Evolutionary conservation across 2,888 invertebrate genomes (phyloP).

Genomic region (Stomorhina lunata): DNA sequence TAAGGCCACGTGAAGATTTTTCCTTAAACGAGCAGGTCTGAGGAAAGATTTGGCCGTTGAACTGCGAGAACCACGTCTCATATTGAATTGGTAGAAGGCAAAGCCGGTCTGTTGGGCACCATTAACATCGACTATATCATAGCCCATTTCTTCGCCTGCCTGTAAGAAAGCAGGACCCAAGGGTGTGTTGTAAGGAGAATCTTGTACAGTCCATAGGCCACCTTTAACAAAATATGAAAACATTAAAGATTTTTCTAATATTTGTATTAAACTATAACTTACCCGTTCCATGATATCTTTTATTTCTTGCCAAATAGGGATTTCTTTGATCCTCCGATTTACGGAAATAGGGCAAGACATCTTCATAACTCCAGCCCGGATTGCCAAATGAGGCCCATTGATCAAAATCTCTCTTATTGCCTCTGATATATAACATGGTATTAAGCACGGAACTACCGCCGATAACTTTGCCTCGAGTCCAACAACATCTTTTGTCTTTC

Average conservation of each 20-base stretch:
- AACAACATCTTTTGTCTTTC: constrained; percentile 90
- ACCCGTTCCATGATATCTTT: constrained; percentile 87
- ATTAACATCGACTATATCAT: constrained; percentile 91
- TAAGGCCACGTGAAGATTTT: constrained; percentile 90
- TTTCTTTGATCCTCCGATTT: constrained; percentile 94
- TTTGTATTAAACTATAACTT: constrained; percentile 54
- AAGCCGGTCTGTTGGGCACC: constrained; percentile 93
- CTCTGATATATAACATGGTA: constrained; percentile 94
- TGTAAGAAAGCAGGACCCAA: constrained; percentile 91
- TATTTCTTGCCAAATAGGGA: constrained; percentile 90
- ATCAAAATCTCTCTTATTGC: constrained; percentile 92
- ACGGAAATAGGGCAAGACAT: constrained; percentile 90
- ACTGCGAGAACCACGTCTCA: constrained; percentile 90
- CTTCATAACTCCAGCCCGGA: constrained; percentile 92
- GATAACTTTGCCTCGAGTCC: constrained; percentile 94
- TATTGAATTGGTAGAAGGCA: constrained; percentile 93
- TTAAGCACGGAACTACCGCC: constrained; percentile 94
- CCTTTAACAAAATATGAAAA: constrained; percentile 76
- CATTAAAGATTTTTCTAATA: neutral
- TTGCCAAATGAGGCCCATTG: constrained; percentile 93
- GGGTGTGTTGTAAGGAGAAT: constrained; percentile 83
- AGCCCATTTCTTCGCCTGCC: constrained; percentile 95
- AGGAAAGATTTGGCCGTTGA: constrained; percentile 93
- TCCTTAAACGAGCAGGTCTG: constrained; percentile 87
- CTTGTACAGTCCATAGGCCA: constrained; percentile 79